Evolutionary conservation across 2,888 invertebrate species (phyloP).

Genomic region (Drosophila monieri): DNA sequence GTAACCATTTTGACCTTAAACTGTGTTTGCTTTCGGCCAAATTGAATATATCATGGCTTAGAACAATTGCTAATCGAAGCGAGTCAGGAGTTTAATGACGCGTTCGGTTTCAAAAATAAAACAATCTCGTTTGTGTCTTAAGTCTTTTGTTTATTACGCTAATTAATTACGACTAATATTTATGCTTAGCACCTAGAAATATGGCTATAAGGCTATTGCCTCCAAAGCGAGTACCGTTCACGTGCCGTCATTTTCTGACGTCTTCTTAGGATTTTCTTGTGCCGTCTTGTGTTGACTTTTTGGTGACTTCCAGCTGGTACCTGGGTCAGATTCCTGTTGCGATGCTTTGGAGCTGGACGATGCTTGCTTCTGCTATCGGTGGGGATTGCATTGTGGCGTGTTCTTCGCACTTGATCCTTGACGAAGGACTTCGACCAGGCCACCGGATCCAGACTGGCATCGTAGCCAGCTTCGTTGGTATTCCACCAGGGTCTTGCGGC

Average conservation of each 20-base stretch:
- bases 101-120: conserved; percentile 14
- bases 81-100: conserved; percentile 19
- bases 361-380: conserved; percentile 3
- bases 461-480: conserved; percentile 63
- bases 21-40: conserved; percentile 6
- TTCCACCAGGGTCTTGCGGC: conserved; percentile 61
- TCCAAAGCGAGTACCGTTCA: conserved; percentile 20
- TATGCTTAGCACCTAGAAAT: conserved; percentile 42
- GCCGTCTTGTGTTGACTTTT: conserved; percentile 9
- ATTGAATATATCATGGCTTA: not conserved
- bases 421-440: conserved; percentile 80
- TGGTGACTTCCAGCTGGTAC: not conserved
- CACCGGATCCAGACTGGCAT: conserved; percentile 81
- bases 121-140: conserved; percentile 10
- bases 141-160: conserved; percentile 49
- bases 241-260: conserved; percentile 52
- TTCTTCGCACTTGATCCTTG: conserved; percentile 69
- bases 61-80: conserved; percentile 27
- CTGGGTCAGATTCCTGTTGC: conserved; percentile 7
- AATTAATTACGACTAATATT: conserved; percentile 32
- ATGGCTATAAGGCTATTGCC: conserved; percentile 8
- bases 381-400: conserved; percentile 53
- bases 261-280: conserved; percentile 34
- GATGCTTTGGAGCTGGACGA: conserved; percentile 10
- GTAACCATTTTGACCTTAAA: conserved; percentile 63